Base-by-base conservation (phyloP, 1,140 invertebrate genomes). In the Aradophagus sp. region DNA sequence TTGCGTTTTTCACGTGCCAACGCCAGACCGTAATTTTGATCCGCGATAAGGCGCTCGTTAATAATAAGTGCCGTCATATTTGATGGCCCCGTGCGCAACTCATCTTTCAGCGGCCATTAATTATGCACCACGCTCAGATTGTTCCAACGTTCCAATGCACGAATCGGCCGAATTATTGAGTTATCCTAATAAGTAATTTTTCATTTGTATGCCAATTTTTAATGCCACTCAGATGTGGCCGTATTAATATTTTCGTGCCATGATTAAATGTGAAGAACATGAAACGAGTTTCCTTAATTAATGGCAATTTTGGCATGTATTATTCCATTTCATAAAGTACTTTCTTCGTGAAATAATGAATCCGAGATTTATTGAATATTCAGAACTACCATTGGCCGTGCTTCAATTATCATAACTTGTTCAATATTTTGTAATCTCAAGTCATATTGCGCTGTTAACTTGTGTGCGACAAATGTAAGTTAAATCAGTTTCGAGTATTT, bases 261-360 rank as follows among this genome's bases (percentile, higher is more conserved):
- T 7, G 35, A 31, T 44, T 35, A 52, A 12, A 41, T 5, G 27
- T 23, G 1, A 3, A 16, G 42, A 7, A 50, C 12, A 17, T 17
- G 19, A 32, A 29, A 50, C 17, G 31, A 61, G 19, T 44, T 29
- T 17, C 16, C 44, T 62, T 62, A 62, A 62, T 62, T 52, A 44
- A 52, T 62, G 29, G 38, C 36, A 52, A 62, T 62, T 62, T 62
- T 61, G 58, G 58, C 45, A 52, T 62, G 39, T 62, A 52, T 42
- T 47, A 42, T 52, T 62, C 27, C 12, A 47, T 41, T 50, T 34
- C 10, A 39, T 20, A 20, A 58, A n/a, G n/a, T n/a, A n/a, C n/a
- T n/a, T n/a, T n/a, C n/a, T n/a, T n/a, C n/a, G n/a, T n/a, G 7
- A 31, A 34, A 13, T 48, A 23, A 35, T 4, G 20, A 42, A 23